Conservation (phyloP, 2,888 invertebrate species). For the Marronus borbonicus region DNA sequence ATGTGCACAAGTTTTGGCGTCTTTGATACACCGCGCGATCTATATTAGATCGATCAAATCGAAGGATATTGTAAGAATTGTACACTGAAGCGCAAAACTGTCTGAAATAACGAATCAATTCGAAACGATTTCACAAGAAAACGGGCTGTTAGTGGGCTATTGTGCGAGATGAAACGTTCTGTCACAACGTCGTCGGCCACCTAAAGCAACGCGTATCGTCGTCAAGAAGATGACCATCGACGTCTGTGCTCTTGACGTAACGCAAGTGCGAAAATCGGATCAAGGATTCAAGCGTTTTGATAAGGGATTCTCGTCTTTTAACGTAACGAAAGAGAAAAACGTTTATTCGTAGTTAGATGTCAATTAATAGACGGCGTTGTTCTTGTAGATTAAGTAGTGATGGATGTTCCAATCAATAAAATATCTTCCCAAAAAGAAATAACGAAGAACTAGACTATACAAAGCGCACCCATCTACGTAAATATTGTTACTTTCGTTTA, state of each 20-base stretch:
- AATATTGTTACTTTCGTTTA: background rate
- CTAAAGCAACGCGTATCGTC: background rate
- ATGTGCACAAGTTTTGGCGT: background rate
- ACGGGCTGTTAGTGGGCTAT: background rate
- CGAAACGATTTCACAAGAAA: too few relatives aligned
- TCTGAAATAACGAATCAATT: too few relatives aligned
- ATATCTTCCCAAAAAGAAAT: background rate
- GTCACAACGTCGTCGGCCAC: background rate
- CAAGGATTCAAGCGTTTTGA: slow-evolving; percentile 30
- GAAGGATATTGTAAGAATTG: too few relatives aligned
- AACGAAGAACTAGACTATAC: background rate
- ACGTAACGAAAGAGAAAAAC: background rate
- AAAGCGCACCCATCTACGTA: background rate
- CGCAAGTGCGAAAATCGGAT: slow-evolving; percentile 34
- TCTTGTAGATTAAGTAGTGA: too few relatives aligned
- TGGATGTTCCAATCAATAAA: too few relatives aligned
- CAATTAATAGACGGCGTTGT: background rate
- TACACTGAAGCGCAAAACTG: too few relatives aligned
- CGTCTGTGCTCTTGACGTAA: slow-evolving; percentile 12
- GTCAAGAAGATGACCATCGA: slow-evolving; percentile 4
- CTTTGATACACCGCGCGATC: background rate
- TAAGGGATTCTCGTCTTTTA: background rate
- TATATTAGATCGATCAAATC: too few relatives aligned
- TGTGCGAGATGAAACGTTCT: background rate
- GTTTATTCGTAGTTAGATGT: background rate